These are phyloP conservation scores for Meteorus colon DNA, from an alignment of 2,888 invertebrate species.

Conservation along the genomic window DNA sequence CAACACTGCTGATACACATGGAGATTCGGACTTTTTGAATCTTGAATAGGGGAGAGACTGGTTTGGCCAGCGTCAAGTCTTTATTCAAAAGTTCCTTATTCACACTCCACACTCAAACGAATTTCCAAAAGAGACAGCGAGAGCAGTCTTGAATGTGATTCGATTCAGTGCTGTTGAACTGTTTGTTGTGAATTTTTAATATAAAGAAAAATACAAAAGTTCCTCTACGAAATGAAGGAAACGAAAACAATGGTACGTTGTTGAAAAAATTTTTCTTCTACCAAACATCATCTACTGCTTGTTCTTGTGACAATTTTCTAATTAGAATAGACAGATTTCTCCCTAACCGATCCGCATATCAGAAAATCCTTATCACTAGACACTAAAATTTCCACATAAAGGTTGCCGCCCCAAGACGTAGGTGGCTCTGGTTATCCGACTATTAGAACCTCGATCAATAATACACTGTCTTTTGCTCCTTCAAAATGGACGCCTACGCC, in stretches of 20 bases:
- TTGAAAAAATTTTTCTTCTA: not conserved
- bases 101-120: slow-evolving; percentile 23
- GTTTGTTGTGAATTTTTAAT: not conserved
- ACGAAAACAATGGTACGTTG: not conserved
- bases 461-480: slow-evolving; percentile 46
- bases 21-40: slow-evolving; percentile 48
- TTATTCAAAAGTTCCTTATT: slow-evolving; percentile 28
- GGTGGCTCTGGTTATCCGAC: slow-evolving; percentile 64
- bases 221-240: not conserved
- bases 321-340: slow-evolving; percentile 48
- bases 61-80: slow-evolving; percentile 54
- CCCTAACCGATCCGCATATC: slow-evolving; percentile 53
- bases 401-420: slow-evolving; percentile 56
- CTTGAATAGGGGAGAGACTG: slow-evolving; percentile 59
- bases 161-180: slow-evolving; percentile 43
- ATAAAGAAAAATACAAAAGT: not conserved
- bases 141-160: slow-evolving; percentile 55
- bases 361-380: slow-evolving; percentile 2
- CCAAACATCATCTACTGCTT: not conserved
- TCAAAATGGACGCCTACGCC: slow-evolving; percentile 69
- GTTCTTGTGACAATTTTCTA: not conserved
- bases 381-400: slow-evolving; percentile 34
- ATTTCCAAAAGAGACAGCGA: slow-evolving; percentile 44
- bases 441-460: slow-evolving; percentile 62
- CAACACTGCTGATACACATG: slow-evolving; percentile 29